Evolutionary conservation across 2,797 vertebrate genomes (phyloP).

Genomic region (Lagocephalus sceleratus): DNA sequence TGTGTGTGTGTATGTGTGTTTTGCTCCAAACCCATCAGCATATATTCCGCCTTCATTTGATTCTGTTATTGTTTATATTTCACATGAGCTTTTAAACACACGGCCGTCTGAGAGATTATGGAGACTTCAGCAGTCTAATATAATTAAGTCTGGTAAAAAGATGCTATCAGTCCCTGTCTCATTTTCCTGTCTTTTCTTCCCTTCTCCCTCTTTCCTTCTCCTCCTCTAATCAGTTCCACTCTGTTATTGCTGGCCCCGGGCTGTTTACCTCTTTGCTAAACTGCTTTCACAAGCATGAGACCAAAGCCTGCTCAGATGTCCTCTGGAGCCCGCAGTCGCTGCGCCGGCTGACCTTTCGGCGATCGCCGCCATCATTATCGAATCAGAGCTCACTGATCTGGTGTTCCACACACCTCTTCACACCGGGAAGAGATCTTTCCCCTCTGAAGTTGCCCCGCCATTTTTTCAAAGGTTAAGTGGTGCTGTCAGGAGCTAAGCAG

Average conservation of each 20-base stretch:
- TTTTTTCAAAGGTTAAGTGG: slow-evolving; percentile 68
- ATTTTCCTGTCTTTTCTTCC: slow-evolving; percentile 58
- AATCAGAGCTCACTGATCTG: slow-evolving; percentile 47
- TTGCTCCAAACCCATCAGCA: slow-evolving; percentile 9
- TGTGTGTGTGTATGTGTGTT: too few species aligned
- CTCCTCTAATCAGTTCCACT: slow-evolving; percentile 74
- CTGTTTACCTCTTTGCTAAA: slow-evolving; percentile 73
- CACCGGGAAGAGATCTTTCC: slow-evolving; percentile 38
- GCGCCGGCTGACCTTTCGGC: slow-evolving; percentile 47
- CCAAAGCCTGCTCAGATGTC: slow-evolving; percentile 67
- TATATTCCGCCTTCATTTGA: slow-evolving; percentile 25
- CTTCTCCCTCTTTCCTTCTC: slow-evolving; percentile 46
- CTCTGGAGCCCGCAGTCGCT: slow-evolving; percentile 39
- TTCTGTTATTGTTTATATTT: slow-evolving; percentile 59
- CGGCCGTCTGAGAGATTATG: slow-evolving; percentile 30
- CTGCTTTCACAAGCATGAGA: slow-evolving; percentile 72
- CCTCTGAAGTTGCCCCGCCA: slow-evolving; percentile 43
- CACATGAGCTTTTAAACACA: slow-evolving; percentile 42
- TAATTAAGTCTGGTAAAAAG: slow-evolving; percentile 71
- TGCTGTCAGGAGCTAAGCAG: slow-evolving; percentile 52
- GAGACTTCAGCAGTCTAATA: slow-evolving; percentile 65
- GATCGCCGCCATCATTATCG: slow-evolving; percentile 49
- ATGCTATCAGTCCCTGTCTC: slow-evolving; percentile 75
- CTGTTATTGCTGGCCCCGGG: slow-evolving; percentile 77
- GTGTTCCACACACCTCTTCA: slow-evolving; percentile 50